Evolutionary conservation across 2,797 vertebrate species (phyloP), one percentile per base, ranked within the genome.

Genomic region (Micromesistius poutassou): DNA sequence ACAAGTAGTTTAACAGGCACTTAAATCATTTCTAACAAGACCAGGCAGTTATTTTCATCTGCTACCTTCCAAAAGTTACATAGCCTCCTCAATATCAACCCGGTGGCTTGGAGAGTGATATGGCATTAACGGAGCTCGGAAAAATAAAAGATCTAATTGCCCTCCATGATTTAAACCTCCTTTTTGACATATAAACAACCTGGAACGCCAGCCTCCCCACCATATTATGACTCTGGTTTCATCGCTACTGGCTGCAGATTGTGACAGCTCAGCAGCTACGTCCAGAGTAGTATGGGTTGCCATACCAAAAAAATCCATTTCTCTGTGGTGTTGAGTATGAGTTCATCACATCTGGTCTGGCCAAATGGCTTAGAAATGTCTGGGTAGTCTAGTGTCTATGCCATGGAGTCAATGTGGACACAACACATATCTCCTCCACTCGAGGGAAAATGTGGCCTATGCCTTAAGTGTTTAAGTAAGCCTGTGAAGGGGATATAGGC

Each of bases 261-360:
- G 55, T 82, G 73, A 80, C 30, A 72, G 78, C 77, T 81, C 30
- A 6, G 78, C 82, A 81, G 79, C 82, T 79, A 77, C 50, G 55
- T 85, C 13, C 73, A 83, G 75, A 71, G 25, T 36, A 22, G 1
- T 62, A 66, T 42, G 50, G 5, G 62, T 81, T 81, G 73, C 81
- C 79, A 80, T 77, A 62, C 55, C 55, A 84, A 78, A 79, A 78
- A 80, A 83, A 84, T 83, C 25, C 50, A 82, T 81, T 83, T 85
- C 79, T 82, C 77, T 28, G 72, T 30, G 62, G 70, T 71, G 30
- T 4, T 40, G 81, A 81, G 22, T 30, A 55, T 73, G 10, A 77
- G 74, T 84, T 78, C 82, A 80, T 77, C 78, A 81, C 85, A 82
- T 79, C 40, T 83, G 83, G 30, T 87, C 78, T 82, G 78, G 79